phyloP scores from a whole-genome alignment of 2,113 vertebrate species.

The Pangasianodon gigas region DNA sequence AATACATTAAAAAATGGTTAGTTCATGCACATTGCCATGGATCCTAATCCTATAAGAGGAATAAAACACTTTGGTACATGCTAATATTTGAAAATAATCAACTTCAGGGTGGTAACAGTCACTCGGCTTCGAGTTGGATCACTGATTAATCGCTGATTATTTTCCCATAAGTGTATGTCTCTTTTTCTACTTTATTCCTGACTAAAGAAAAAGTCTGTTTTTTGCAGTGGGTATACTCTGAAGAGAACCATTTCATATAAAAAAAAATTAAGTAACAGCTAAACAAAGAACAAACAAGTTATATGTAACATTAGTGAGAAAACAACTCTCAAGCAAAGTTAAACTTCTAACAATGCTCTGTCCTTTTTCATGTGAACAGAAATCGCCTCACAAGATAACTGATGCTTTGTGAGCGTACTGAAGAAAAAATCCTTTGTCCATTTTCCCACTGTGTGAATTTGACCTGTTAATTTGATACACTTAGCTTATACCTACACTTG shows the following conservation, averaged over 20 bases:
- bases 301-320: neutral
- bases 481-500: neutral
- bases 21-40: neutral
- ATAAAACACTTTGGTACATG: neutral
- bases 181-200: neutral
- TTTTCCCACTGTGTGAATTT: constrained; percentile 13
- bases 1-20: neutral
- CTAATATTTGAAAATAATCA: neutral
- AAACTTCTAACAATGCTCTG: neutral
- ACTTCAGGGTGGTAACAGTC: too few species aligned
- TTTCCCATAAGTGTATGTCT: neutral
- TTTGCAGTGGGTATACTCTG: neutral
- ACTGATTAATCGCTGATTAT: neutral
- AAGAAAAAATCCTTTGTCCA: neutral
- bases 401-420: neutral
- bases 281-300: neutral
- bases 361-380: neutral
- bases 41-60: neutral
- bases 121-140: neutral
- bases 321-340: neutral
- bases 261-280: neutral
- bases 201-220: neutral
- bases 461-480: neutral
- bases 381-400: neutral
- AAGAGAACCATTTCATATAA: too few species aligned